Evolutionary conservation across 2,888 invertebrate genomes (phyloP).

Genomic region (Perizoma flavofasciatum): DNA sequence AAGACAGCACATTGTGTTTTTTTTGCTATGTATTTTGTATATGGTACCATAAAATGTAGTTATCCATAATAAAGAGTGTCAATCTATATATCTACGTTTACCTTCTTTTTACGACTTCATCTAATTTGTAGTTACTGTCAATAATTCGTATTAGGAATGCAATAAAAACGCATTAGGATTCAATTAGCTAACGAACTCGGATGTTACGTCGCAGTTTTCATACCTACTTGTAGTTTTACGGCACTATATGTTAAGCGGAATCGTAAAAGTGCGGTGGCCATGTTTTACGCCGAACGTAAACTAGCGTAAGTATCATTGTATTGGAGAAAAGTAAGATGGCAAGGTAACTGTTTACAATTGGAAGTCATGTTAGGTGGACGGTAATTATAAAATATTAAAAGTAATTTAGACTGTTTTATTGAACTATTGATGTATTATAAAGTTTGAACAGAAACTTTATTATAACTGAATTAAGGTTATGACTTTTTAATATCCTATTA

Average conservation of each 20-base stretch:
- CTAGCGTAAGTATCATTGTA: constrained; percentile 60
- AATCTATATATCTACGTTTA: no score
- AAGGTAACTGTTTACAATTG: constrained; percentile 54
- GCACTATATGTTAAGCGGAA: constrained; percentile 74
- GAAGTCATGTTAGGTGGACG: constrained; percentile 7
- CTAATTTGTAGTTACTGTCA: constrained; percentile 33
- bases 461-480: not conserved
- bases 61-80: no score
- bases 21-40: no score
- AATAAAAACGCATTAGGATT: constrained; percentile 59
- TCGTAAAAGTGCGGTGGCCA: constrained; percentile 72
- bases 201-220: constrained; percentile 67
- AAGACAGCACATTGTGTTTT: no score
- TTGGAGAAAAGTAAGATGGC: constrained; percentile 58
- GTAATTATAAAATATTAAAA: not conserved
- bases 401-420: constrained; percentile 3
- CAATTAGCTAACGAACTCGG: constrained; percentile 73
- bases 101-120: constrained; percentile 11
- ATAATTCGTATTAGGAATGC: constrained; percentile 51
- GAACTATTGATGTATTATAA: constrained; percentile 1
- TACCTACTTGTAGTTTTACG: constrained; percentile 68
- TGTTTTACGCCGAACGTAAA: constrained; percentile 76
- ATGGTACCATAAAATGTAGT: no score
- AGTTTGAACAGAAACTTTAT: not conserved
- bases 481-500: not conserved